Evolutionary conservation across 2,888 invertebrate species (phyloP), one percentile per base, ranked within the genome.

Genomic region (Ceriagrion tenellum): DNA sequence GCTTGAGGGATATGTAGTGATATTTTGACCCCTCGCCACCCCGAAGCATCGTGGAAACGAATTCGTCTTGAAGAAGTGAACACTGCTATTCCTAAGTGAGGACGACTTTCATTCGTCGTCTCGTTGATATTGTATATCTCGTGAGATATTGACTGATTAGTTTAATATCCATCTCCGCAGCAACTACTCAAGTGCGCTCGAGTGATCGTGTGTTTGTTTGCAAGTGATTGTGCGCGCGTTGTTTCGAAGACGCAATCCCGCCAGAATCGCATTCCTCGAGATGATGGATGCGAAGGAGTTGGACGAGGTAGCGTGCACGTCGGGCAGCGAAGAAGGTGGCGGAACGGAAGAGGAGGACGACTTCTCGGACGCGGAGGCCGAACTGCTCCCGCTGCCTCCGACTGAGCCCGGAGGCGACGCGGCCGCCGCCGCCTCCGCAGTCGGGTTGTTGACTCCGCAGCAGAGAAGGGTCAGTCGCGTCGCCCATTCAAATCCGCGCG

Each of bases 391-490:
- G 40, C 26, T 40, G n/a, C 63, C 91, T 35, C 35, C 8, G 59
- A 18, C 47, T 12, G 40, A 91, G 26, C 26, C 35, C 35, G 69
- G 93, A 20, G 47, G 40, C 8, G 8, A 30, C 20, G 88, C 40
- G 0, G 91, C 55, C 16, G 90, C 56, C 20, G 91, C 55, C 16
- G 90, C 56, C 20, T 10, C 23, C 63, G 30, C 40, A 8, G 93
- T 4, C 47, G 69, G 69, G 47, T 13, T 69, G 69, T 93, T 93
- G 93, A 93, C 93, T 26, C 69, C 93, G 69, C 69, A 93, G 18
- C 93, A 93, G 69, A 93, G 47, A 55, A 93, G 93, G 93, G 93
- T 93, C 69, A 93, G 93, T 93, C 69, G 81, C 35, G 16, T 81
- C 69, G 12, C 59, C 26, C 81, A 35, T 35, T 81, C 81, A 35